Conservation (phyloP, 2,797 vertebrate genomes). For the Danio tinwini region DNA sequence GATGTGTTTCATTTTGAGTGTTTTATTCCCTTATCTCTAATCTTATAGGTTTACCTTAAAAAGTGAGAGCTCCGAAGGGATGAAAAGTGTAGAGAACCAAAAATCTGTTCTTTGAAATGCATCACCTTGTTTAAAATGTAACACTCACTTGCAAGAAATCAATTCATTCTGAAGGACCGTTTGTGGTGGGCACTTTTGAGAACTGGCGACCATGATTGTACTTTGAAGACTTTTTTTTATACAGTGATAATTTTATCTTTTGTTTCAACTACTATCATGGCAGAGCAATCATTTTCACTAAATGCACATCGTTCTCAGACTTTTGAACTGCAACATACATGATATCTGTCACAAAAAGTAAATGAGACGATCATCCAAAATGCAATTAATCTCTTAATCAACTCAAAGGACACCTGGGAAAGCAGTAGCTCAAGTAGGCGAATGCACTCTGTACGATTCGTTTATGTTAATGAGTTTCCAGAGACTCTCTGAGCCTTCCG, state of each 20-base stretch:
- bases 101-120: too few species aligned
- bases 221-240: too few species aligned
- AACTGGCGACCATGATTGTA: too few species aligned
- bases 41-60: too few species aligned
- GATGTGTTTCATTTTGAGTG: too few species aligned
- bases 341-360: neutral
- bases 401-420: neutral
- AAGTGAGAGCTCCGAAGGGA: too few species aligned
- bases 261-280: neutral
- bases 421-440: neutral
- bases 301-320: neutral
- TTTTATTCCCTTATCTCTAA: too few species aligned
- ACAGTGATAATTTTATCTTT: neutral
- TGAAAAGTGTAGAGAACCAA: too few species aligned
- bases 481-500: slow-evolving; percentile 32
- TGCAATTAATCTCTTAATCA: neutral
- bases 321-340: neutral
- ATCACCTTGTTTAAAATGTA: too few species aligned
- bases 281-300: neutral
- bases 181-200: too few species aligned
- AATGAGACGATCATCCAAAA: neutral
- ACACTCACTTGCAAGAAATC: too few species aligned
- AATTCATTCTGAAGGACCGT: too few species aligned
- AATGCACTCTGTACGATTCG: neutral
- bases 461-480: slow-evolving; percentile 46